A percentile compares a stretch with the other conserved stretches of the same genome.
These are phyloP conservation scores for Drosophila pachea DNA, from an alignment of 1,140 invertebrate genomes.

Conservation along the genomic window DNA sequence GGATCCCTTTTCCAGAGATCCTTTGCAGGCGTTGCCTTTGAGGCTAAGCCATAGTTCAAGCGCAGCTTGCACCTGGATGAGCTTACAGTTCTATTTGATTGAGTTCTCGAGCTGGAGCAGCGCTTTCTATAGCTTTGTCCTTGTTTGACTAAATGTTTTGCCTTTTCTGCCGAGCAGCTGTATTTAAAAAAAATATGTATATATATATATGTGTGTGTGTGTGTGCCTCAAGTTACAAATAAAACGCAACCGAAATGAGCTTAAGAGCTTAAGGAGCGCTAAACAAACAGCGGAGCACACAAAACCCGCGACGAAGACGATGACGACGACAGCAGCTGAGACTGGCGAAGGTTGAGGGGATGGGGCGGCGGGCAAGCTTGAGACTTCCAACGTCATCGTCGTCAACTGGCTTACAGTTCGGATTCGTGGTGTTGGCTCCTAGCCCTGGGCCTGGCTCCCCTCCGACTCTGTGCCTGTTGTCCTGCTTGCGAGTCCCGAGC, in stretches of 20 bases:
- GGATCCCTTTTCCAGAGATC: no score
- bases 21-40: not conserved
- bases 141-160: conserved; percentile 71
- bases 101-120: conserved; percentile 33
- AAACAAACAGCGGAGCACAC: conserved; percentile 72
- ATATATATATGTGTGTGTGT: conserved; percentile 13
- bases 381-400: conserved; percentile 26
- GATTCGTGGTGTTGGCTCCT: conserved; percentile 20
- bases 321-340: conserved; percentile 6
- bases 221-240: conserved; percentile 73
- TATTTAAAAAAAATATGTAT: conserved; percentile 64
- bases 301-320: conserved; percentile 62
- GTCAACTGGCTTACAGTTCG: conserved; percentile 54
- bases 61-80: not conserved
- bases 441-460: conserved; percentile 1
- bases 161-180: conserved; percentile 55
- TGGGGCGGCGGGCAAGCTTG: not conserved
- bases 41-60: not conserved
- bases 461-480: not conserved
- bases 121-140: conserved; percentile 48
- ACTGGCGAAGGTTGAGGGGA: not conserved
- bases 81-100: not conserved
- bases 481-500: not conserved
- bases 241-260: conserved; percentile 76
- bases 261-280: conserved; percentile 76